Base-by-base conservation (phyloP, 64 coral and sea anemone genomes). In the Stylophora pistillata region DNA sequence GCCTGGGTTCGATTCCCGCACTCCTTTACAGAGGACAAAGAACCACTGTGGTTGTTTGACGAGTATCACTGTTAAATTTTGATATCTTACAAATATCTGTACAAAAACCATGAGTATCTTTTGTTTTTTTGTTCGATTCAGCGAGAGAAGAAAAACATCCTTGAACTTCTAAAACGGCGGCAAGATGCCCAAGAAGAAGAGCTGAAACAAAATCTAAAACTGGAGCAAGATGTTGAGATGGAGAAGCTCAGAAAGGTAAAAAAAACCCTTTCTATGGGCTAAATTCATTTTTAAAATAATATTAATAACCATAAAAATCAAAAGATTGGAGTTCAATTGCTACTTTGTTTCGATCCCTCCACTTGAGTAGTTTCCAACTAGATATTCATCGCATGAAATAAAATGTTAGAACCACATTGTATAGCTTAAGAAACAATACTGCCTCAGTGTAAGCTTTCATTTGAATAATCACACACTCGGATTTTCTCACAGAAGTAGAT, bases 171-270 rank as follows among this genome's bases (percentile, higher is more conserved):
- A 56, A 91, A 76, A n/a, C 85, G 81, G 63, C 86, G 91, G 76
- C 94, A 93, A 56, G 86, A 74, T 20, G 76, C 56, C 16, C 87
- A 93, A 73, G 93, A 99, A 90, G 56, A 90, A 25, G 91, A 93
- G 16, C 82, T 99, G 12, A 92, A 89, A 82, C 71, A 87, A 32
- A 85, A 95, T 12, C 47, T 94, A 4, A 92, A 99, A 79, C 90
- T 95, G 5, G 90, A 99, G 9, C 87, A 95, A 59, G 93, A 99
- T 56, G 97, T 99, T 0, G 97, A 99, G 61, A 54, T 92, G 71
- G 97, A 99, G 47, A 99, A 93, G 70, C 87, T 95, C 7, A 89
- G 93, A 95, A 99, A 99, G 84, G 97, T 91, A 74, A 68, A 21
- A 30, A 47, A 47, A 3, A 37, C 9, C 20, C 23, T 55, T 60